Base-by-base conservation (phyloP, 1,140 invertebrate species). In the Drosophila sp. region DNA sequence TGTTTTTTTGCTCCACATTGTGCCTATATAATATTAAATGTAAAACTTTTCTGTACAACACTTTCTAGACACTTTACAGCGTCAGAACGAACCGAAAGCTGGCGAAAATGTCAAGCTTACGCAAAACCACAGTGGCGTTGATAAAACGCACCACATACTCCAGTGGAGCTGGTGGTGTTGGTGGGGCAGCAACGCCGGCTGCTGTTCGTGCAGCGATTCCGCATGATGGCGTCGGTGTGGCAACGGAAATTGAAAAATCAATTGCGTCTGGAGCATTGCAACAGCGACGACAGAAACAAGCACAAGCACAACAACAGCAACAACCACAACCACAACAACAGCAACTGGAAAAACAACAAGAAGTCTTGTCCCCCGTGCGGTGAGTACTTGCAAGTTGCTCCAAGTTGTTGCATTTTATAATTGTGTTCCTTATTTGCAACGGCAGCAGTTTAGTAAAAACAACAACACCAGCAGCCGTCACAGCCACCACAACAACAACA, bases 171-270 rank as follows among this genome's bases (percentile, higher is more conserved):
- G 25, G 14, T 36, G 71, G 32, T 2, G 36, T 43, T 43, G 40
- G 36, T 38, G 36, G 11, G 11, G n/a, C 36, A n/a, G 41, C 41
- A 43, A 43, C 48, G 25, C 29, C 59, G 5, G 46, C 43, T 2
- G 57, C 16, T 5, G 41, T 25, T 16, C 36, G 36, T 6, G 29
- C 61, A 14, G 48, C 64, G 7, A 46, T 79, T 38, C 73, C 80
- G 38, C 72, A 43, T 50, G 61, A 59, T 45, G 83, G 84, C 4
- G 50, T 80, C 29, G 79, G 84, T 46, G 78, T 89, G 73, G 76
- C 80, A 48, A 70, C 63, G 77, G 80, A 89, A 89, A 89, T 89
- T 86, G 78, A 90, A 90, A 90, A 86, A 81, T 86, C 86, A 79
- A 80, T 84, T 70, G 82, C 72, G 53, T 70, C 72, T 70, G 66